phyloP scores from a whole-genome alignment of 1,140 invertebrate species.

The Bombus cullumanus region DNA sequence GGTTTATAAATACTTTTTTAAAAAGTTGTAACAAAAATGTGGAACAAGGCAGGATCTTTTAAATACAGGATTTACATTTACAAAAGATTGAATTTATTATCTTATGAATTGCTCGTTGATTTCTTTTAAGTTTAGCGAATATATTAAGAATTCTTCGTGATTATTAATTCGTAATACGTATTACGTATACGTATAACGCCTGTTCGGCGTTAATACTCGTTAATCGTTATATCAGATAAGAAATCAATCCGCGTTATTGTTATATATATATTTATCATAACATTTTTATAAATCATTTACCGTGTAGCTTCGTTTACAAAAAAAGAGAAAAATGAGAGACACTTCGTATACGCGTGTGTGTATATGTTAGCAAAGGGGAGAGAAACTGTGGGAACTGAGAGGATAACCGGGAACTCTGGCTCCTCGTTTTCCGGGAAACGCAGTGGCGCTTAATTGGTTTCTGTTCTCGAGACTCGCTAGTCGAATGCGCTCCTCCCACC shows the following conservation, averaged over 20 bases:
- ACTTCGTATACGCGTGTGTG: background rate
- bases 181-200: too few species aligned
- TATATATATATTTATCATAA: background rate
- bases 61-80: background rate
- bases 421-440: conserved; percentile 56
- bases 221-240: background rate
- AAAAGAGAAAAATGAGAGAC: background rate
- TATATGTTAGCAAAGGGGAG: background rate
- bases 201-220: background rate
- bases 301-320: background rate
- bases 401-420: conserved; percentile 52
- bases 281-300: background rate
- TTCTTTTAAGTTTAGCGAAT: background rate
- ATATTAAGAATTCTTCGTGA: background rate
- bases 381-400: conserved; percentile 55
- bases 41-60: background rate
- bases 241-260: background rate
- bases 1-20: too few species aligned
- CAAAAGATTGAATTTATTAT: background rate
- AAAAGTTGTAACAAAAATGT: too few species aligned
- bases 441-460: conserved; percentile 59
- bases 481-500: conserved; percentile 35
- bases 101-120: background rate
- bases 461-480: conserved; percentile 45
- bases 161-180: background rate